Evolutionary conservation across 1,140 invertebrate species (phyloP).

Genomic region (Telenomus remus): DNA sequence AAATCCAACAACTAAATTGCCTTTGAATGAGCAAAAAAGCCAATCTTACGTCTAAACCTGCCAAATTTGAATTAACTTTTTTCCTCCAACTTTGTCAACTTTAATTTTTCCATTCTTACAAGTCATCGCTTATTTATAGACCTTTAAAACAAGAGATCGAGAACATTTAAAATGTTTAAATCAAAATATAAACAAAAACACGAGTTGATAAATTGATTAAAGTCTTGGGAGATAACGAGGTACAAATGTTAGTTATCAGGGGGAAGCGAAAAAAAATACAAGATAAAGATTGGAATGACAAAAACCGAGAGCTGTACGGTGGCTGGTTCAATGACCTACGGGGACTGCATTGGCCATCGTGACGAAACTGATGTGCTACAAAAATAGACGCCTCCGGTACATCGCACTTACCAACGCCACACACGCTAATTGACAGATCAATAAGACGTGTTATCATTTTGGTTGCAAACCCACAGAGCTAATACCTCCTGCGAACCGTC

Average conservation of each 20-base stretch:
- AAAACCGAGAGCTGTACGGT: conserved; percentile 19
- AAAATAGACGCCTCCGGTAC: conserved; percentile 49
- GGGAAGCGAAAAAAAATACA: background rate
- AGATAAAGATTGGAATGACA: conserved; percentile 2
- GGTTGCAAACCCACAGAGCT: conserved; percentile 3
- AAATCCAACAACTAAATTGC: background rate
- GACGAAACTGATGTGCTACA: conserved; percentile 43
- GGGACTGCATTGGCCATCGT: conserved; percentile 47
- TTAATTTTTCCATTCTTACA: too few species aligned
- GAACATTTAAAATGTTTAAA: too few species aligned
- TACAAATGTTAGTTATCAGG: background rate
- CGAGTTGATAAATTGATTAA: too few species aligned
- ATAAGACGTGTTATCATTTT: conserved; percentile 42
- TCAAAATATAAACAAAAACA: too few species aligned
- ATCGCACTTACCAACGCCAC: conserved; percentile 40
- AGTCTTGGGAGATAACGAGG: background rate
- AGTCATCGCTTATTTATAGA: too few species aligned
- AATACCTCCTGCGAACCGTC: background rate
- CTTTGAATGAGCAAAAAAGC: background rate
- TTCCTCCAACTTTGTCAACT: too few species aligned
- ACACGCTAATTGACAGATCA: conserved; percentile 44
- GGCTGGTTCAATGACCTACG: conserved; percentile 44
- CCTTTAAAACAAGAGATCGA: too few species aligned
- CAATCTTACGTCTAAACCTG: too few species aligned
- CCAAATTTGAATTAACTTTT: too few species aligned